Conservation (phyloP, 2,888 invertebrate species). For the Amblyteles armatorius region DNA sequence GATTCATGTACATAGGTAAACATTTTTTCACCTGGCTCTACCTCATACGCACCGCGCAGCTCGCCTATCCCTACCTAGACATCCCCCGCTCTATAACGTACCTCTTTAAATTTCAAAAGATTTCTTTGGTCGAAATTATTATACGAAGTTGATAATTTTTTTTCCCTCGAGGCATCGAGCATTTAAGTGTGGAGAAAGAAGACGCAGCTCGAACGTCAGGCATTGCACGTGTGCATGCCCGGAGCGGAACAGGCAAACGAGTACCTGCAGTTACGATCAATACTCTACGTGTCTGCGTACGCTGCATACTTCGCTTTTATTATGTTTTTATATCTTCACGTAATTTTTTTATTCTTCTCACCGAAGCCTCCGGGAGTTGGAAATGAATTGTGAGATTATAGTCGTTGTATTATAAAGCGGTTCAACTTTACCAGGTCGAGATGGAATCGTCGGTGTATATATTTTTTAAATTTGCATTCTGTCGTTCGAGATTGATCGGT, state of each 20-base stretch:
- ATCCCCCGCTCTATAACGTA: neutral
- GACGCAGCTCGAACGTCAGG: slow-evolving; percentile 60
- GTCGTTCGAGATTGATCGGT: neutral
- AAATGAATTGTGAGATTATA: neutral
- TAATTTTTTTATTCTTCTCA: slow-evolving; percentile 33
- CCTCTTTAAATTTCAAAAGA: neutral
- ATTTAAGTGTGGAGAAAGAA: slow-evolving; percentile 43
- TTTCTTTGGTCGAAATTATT: neutral
- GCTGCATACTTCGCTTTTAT: slow-evolving; percentile 45
- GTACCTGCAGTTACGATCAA: slow-evolving; percentile 80
- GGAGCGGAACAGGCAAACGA: slow-evolving; percentile 76
- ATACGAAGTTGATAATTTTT: neutral
- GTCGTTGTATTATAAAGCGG: neutral
- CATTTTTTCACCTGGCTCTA: neutral
- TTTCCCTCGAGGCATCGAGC: neutral
- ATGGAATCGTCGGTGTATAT: neutral
- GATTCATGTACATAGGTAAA: neutral
- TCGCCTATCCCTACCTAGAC: neutral
- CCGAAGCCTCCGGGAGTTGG: too few species aligned
- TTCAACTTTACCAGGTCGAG: neutral
- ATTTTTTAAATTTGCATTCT: neutral
- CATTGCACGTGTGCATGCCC: slow-evolving; percentile 66
- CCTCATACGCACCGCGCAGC: too few species aligned
- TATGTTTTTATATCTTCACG: slow-evolving; percentile 15
- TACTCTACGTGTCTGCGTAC: slow-evolving; percentile 74